Conservation (phyloP, 2,888 invertebrate species). For the Dione vanillae region DNA sequence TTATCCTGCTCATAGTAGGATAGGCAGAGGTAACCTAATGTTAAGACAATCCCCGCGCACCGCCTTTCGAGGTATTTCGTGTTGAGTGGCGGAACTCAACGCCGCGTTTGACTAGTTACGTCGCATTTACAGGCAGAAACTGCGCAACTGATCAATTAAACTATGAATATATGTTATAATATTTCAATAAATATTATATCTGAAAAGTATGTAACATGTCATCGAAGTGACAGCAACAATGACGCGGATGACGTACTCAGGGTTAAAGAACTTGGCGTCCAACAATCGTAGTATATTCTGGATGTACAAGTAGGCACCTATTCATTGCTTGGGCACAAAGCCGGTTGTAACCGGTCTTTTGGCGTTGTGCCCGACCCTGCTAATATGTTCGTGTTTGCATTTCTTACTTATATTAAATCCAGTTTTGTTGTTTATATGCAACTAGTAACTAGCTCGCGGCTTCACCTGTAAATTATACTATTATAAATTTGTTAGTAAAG, state of each 20-base stretch:
- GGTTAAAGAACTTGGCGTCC: slow-evolving; percentile 47
- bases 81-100: background rate
- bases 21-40: background rate
- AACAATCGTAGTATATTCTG: slow-evolving; percentile 22
- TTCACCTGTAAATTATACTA: too few relatives aligned
- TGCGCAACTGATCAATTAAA: too few relatives aligned
- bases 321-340: slow-evolving; percentile 19
- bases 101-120: too few relatives aligned
- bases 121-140: background rate
- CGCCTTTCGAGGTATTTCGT: background rate
- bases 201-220: background rate
- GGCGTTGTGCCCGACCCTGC: slow-evolving; percentile 40
- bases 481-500: too few relatives aligned
- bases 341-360: slow-evolving; percentile 45
- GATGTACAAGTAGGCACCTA: slow-evolving; percentile 26
- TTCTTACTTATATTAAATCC: background rate
- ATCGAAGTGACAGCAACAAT: slow-evolving; percentile 23
- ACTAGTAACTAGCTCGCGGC: too few relatives aligned
- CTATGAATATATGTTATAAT: too few relatives aligned
- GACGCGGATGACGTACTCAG: slow-evolving; percentile 41
- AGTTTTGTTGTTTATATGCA: slow-evolving; percentile 2
- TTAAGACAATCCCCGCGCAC: background rate
- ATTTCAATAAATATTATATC: background rate
- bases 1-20: too few relatives aligned
- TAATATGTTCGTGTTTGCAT: slow-evolving; percentile 25